These are phyloP conservation scores for Cotesia typhae DNA, from an alignment of 1,140 invertebrate species.

Conservation along the genomic window DNA sequence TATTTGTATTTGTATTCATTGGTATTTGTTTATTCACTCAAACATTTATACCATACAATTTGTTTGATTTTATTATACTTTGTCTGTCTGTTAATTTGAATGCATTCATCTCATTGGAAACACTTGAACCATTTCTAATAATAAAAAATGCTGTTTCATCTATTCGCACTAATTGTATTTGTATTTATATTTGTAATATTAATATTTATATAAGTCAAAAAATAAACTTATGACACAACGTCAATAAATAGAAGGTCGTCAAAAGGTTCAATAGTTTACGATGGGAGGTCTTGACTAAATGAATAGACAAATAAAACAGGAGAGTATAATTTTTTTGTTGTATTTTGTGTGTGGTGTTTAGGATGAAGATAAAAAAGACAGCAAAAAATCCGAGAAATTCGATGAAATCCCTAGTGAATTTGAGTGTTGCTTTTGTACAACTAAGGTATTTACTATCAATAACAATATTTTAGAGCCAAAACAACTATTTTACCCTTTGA, in stretches of 20 bases:
- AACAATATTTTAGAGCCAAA: conserved; percentile 44
- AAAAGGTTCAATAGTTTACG: conserved; percentile 27
- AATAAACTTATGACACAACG: conserved; percentile 12
- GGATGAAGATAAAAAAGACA: conserved; percentile 74
- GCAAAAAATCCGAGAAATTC: conserved; percentile 75
- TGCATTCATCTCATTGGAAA: conserved; percentile 25
- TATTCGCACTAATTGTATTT: background rate
- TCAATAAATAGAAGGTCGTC: conserved; percentile 13
- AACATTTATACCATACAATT: background rate
- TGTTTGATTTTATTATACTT: background rate
- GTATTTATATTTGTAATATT: background rate
- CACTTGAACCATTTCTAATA: conserved; percentile 22
- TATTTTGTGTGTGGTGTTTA: conserved; percentile 46
- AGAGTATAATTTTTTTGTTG: conserved; percentile 59
- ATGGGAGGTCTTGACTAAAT: conserved; percentile 15
- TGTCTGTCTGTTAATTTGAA: background rate
- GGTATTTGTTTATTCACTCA: background rate
- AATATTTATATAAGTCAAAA: background rate
- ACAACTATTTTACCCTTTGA: background rate
- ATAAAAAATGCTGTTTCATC: background rate
- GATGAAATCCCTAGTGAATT: conserved; percentile 89
- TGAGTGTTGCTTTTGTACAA: conserved; percentile 95
- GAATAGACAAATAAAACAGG: conserved; percentile 27
- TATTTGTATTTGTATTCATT: conserved; percentile 15
- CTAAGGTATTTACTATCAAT: conserved; percentile 79